Base-by-base conservation (phyloP, 2,888 invertebrate genomes). In the Oscheius sp. region DNA sequence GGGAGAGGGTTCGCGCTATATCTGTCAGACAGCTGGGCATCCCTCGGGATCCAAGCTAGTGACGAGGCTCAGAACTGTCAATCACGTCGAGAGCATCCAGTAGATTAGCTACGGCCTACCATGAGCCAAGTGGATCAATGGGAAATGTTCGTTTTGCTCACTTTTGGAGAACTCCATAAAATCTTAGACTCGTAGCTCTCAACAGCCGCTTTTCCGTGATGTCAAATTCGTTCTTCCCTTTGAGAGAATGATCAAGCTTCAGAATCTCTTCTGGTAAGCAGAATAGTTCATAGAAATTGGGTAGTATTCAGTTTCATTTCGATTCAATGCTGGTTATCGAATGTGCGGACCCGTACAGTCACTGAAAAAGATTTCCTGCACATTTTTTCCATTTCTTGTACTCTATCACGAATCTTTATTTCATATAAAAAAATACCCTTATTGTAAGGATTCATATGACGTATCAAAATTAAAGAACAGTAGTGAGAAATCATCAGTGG, bases 1-100 rank as follows among this genome's bases (percentile, higher is more conserved):
- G 66, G 52, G 43, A 29, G 41, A 61, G 66, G 66, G 66, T 66
- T 66, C 66, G 66, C 29, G 66, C 66, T 66, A 66, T 66, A 66
- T 66, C 66, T 66, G 66, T 66, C 66, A 66, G 66, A 49, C 66
- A 66, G 66, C 66, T 66, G 66, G 66, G 29, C 49, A 66, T 66
- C 66, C 66, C 66, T 49, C 66, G 66, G 52, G 66, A 66, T 52
- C 27, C 49, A 16, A 41, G 66, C 66, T 35, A 66, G 66, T 66
- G 66, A 66, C 66, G 66, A 49, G 52, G 25, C 66, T 52, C 52
- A 18, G 66, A 66, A 69, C 69, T 69, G 69, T 69, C 69, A 69
- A 69, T 69, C 69, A 69, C 18, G 21, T 29, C 16, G 7, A 27
- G 56, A 69, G 69, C 45, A 16, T 53, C 21, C 69, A 69, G 69